Percentiles rank a stretch among this genome's conserved stretches.
phyloP scores from a whole-genome alignment of 2,797 vertebrate species.

The Gymnothorax javanicus region DNA sequence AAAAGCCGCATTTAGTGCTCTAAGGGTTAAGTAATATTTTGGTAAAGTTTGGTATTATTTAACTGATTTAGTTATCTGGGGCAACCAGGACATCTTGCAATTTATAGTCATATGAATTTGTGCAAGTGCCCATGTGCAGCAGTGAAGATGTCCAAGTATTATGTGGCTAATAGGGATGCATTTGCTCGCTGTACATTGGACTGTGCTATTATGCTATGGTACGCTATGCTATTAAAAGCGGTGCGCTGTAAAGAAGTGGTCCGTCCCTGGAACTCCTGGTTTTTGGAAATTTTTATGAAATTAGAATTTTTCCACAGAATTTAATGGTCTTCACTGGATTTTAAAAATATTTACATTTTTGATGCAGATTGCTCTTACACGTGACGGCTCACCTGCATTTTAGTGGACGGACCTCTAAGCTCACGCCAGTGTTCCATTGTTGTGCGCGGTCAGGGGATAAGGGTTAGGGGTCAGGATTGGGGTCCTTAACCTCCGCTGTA shows the following conservation, averaged over 20 bases:
- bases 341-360: no score
- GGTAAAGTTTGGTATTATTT: not conserved
- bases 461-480: no score
- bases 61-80: not conserved
- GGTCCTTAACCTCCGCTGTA: no score
- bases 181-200: not conserved
- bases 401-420: no score
- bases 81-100: not conserved
- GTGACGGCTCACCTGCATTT: not conserved
- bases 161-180: not conserved
- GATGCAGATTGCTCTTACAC: not conserved
- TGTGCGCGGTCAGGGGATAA: no score
- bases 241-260: no score
- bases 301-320: not conserved
- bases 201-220: not conserved
- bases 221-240: no score
- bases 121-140: not conserved
- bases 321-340: no score
- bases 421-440: no score
- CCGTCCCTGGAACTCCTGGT: not conserved
- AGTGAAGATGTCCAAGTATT: not conserved
- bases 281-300: not conserved
- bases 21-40: not conserved
- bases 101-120: not conserved
- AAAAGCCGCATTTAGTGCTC: no score